Conservation (phyloP, 2,797 vertebrate genomes). For the Craterocephalus amniculus region DNA sequence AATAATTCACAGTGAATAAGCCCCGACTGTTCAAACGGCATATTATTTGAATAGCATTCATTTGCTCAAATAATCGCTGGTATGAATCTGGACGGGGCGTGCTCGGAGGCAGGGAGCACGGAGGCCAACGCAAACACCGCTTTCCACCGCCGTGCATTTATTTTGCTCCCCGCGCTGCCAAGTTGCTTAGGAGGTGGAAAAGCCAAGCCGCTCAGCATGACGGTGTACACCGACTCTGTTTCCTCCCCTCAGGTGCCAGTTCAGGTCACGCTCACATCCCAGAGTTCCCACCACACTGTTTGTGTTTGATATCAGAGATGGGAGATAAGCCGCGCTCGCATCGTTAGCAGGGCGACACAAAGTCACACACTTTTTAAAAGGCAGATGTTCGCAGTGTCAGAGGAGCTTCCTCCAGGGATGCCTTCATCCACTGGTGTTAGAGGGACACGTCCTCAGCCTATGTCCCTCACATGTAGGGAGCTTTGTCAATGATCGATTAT, state of each 20-base stretch:
- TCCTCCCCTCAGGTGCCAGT: constrained; percentile 64
- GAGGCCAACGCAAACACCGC: constrained; percentile 74
- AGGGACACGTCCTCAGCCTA: no score
- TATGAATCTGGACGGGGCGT: constrained; percentile 80
- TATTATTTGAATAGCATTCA: constrained; percentile 86
- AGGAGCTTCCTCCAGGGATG: no score
- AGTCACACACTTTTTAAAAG: constrained; percentile 78
- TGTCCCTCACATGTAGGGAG: no score
- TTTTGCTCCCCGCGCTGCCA: constrained; percentile 79
- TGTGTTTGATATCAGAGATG: constrained; percentile 70
- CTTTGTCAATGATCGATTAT: no score
- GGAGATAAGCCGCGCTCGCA: constrained; percentile 59
- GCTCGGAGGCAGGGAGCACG: constrained; percentile 61
- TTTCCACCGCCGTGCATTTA: constrained; percentile 81
- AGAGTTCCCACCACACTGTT: constrained; percentile 62
- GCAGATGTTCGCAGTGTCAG: constrained; percentile 34
- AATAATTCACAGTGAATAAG: constrained; percentile 85
- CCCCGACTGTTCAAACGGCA: constrained; percentile 82
- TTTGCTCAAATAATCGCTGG: constrained; percentile 86
- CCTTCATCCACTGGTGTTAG: no score
- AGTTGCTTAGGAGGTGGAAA: constrained; percentile 81
- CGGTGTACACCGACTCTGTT: constrained; percentile 73
- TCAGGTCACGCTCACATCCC: constrained; percentile 83
- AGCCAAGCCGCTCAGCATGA: constrained; percentile 84
- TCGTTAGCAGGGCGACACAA: constrained; percentile 72